Conservation (phyloP, 2,797 vertebrate species). For the Galaxias olidus region DNA sequence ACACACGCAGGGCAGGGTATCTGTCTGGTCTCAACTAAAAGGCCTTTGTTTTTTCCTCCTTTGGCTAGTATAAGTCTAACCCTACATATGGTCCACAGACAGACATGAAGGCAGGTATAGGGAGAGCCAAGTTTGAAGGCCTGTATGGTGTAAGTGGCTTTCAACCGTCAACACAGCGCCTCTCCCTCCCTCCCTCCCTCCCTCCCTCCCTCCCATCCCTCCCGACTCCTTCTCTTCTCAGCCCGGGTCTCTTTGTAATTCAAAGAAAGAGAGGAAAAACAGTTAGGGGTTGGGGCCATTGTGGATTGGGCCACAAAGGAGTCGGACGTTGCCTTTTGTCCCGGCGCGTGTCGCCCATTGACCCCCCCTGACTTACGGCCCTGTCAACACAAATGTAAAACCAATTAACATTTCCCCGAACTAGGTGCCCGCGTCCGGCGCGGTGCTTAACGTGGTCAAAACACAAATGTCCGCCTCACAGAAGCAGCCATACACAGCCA, state of each 20-base stretch:
- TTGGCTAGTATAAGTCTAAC: conserved; percentile 1
- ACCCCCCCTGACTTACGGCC: conserved; percentile 40
- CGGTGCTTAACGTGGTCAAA: no score
- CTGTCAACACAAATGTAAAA: conserved; percentile 42
- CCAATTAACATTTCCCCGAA: conserved; percentile 24
- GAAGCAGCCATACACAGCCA: background rate
- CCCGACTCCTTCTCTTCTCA: no score
- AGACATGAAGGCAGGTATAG: background rate
- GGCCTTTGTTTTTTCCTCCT: background rate
- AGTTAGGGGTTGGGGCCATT: no score
- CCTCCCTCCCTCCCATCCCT: conserved; percentile 22
- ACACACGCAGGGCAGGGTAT: no score
- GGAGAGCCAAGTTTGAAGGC: background rate
- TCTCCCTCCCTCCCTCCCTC: background rate
- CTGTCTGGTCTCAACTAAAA: no score
- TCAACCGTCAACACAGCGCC: background rate
- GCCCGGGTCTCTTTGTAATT: no score
- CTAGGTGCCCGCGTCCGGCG: no score
- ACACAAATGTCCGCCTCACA: no score
- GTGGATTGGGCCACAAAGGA: no score
- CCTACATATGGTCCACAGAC: background rate
- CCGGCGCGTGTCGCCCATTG: background rate
- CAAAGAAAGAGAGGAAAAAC: no score
- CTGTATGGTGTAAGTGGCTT: background rate
- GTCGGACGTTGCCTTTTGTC: background rate